Evolutionary conservation across 2,888 invertebrate genomes (phyloP), one percentile per base, ranked within the genome.

Genomic region (Gnatocerus cornutus): DNA sequence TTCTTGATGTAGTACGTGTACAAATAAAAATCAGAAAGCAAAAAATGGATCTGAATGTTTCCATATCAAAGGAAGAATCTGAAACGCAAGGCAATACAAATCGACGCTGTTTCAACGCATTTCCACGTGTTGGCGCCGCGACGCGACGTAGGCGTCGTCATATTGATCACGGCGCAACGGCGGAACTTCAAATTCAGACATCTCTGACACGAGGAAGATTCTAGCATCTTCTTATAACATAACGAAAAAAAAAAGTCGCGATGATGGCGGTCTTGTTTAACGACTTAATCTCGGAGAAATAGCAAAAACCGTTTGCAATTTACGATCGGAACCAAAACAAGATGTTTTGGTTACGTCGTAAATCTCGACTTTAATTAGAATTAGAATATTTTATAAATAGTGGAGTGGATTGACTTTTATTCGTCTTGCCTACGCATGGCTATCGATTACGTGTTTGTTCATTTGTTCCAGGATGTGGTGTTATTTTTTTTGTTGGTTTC

Each of bases 111-210:
- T 43, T 52, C 39, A 30, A 29, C 58, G 48, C 12, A 9, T 21
- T 16, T 66, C 66, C 66, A 66, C 66, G 66, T 65, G 64, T 65
- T 46, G 64, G 55, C 64, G 64, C 64, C 64, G 64, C 55, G 21
- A 1, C 21, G 21, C 21, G 55, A 66, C 66, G 66, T 66, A 50
- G 66, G 66, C 66, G 66, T 66, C 66, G 66, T 58, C 29, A 43
- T 58, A 66, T 66, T 66, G 66, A 66, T 66, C 66, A 64, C 53
- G 64, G 46, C 59, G 45, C 46, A 46, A 59, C 33, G 59, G 50
- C 63, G 50, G 50, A 39, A 63, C 63, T 59, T 59, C 59, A 59
- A 59, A 59, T 59, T 46, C 59, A 33, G 46, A 46, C 56, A 8
- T 6, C 16, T 13, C 13, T 8, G 8, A 13, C 12, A 16, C 46